Base-by-base conservation (phyloP, 2,797 vertebrate genomes). In the Myripristis jacobus region DNA sequence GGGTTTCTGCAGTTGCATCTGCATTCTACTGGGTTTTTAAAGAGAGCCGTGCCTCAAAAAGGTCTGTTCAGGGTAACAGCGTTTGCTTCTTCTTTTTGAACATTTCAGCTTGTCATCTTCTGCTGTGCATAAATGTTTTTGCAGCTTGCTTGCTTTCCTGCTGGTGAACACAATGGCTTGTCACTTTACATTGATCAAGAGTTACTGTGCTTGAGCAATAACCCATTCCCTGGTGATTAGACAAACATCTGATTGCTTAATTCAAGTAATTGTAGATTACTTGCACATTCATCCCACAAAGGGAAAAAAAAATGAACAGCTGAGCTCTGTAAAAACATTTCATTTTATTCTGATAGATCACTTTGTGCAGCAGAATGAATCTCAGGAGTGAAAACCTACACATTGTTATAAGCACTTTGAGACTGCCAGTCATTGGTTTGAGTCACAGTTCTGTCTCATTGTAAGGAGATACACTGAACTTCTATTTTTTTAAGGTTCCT, bases 391-490 rank as follows among this genome's bases (percentile, higher is more conserved):
- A 66, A 78, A 82, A 81, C 83, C 50, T 47, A 51, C 65, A 75
- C 67, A 41, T 62, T 79, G 74, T 83, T 83, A 70, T 77, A 61
- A 85, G 75, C 52, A 22, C 65, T 44, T 76, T 58, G 46, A 52
- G 48, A 58, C 27, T 84, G 87, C 74, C 78, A 80, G 73, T 87
- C 84, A 79, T 77, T 82, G 80, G 48, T 77, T 83, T 79, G 73
- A 81, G 80, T 86, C 82, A 75, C 55, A 2, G 7, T 81, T 60
- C 77, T 72, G 59, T 82, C 54, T 85, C 63, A 51, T 67, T 81
- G 90, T 87, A 91, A 91, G 74, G 4, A 66, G 90, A 91, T 91
- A 89, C 75, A 38, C 64, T 1, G 58, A 73, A 75, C 73, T 63
- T 6, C 4, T 29, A 90, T 83, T 80, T 89, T 85, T 89, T 87